Conservation (phyloP, 2,797 vertebrate species). For the Neoniphon sammara region DNA sequence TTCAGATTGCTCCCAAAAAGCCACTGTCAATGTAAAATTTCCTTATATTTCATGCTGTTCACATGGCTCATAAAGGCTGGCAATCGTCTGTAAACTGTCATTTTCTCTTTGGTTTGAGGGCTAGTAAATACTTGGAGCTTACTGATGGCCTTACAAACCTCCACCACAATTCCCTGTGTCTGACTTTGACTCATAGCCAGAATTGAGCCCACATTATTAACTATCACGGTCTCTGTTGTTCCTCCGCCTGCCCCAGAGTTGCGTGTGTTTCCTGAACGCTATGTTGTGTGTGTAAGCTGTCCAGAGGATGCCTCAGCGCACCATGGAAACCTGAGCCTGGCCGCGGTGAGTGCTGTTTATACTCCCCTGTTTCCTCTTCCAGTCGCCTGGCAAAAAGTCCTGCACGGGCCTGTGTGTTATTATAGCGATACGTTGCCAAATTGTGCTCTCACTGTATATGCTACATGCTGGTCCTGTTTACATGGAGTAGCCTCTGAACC, state of each 20-base stretch:
- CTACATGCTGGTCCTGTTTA: conserved; percentile 57
- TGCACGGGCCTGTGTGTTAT: conserved; percentile 71
- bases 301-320: conserved; percentile 79
- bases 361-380: conserved; percentile 80
- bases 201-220: conserved; percentile 74
- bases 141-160: conserved; percentile 63
- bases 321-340: conserved; percentile 76
- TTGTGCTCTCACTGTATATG: conserved; percentile 70
- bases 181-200: conserved; percentile 69
- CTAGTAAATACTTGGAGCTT: conserved; percentile 69
- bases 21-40: conserved; percentile 51
- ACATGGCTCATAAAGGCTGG: conserved; percentile 65
- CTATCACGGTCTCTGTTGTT: conserved; percentile 61
- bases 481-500: conserved; percentile 33
- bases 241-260: conserved; percentile 83
- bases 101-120: conserved; percentile 61
- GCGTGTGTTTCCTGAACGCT: conserved; percentile 91
- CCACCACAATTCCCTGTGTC: conserved; percentile 67
- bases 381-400: conserved; percentile 77
- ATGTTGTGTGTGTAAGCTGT: conserved; percentile 89
- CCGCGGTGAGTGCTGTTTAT: conserved; percentile 83
- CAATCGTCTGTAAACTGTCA: conserved; percentile 63
- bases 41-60: conserved; percentile 64
- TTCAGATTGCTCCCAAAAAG: conserved; percentile 41
- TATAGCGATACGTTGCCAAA: conserved; percentile 74